Conservation (phyloP, 2,888 invertebrate genomes). For the Mactromeris polynyma region DNA sequence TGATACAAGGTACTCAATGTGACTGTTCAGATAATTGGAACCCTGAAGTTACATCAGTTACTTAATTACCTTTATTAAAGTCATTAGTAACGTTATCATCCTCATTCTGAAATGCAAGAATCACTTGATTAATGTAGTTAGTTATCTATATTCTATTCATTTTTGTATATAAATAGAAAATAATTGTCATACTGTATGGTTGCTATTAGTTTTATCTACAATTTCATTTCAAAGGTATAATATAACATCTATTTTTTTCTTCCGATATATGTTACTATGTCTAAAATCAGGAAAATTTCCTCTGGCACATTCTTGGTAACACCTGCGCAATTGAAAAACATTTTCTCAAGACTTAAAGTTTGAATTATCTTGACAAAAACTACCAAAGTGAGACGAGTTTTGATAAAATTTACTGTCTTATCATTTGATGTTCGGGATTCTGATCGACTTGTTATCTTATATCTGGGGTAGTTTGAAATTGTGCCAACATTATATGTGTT, state of each 20-base stretch:
- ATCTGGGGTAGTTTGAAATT: not conserved
- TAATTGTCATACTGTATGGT: not conserved
- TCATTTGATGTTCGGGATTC: not conserved
- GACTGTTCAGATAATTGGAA: too few relatives aligned
- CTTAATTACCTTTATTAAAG: too few relatives aligned
- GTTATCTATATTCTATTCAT: too few relatives aligned
- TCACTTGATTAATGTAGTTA: too few relatives aligned
- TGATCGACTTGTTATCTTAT: not conserved
- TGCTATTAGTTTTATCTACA: not conserved
- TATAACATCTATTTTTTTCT: not conserved
- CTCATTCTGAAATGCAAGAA: too few relatives aligned
- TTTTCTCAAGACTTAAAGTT: slow-evolving; percentile 20
- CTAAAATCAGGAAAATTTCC: not conserved
- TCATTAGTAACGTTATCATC: too few relatives aligned
- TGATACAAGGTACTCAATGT: too few relatives aligned
- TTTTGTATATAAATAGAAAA: not conserved
- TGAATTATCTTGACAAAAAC: slow-evolving; percentile 41
- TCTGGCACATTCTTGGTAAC: slow-evolving; percentile 20
- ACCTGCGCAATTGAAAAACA: slow-evolving; percentile 36
- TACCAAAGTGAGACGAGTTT: not conserved
- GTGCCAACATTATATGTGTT: not conserved
- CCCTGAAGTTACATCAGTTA: too few relatives aligned
- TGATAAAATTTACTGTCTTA: not conserved
- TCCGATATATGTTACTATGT: not conserved
- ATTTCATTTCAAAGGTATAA: not conserved